phyloP scores from a whole-genome alignment of 2,797 vertebrate genomes.

The Lacerta viridis region DNA sequence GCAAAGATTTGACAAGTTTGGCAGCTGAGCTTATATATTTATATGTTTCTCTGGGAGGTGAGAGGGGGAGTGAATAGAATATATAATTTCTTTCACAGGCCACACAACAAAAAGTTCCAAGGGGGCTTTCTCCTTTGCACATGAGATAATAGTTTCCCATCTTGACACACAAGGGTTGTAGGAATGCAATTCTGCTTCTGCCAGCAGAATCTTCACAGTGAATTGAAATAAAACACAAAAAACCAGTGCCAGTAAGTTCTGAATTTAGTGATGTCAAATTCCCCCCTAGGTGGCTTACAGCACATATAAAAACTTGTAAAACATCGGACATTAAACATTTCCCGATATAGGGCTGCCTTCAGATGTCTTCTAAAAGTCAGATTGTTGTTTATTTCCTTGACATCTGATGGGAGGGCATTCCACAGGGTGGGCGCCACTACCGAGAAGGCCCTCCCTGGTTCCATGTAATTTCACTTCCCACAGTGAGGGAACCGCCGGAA shows the following conservation, averaged over 20 bases:
- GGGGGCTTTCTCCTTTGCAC: constrained; percentile 61
- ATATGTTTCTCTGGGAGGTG: constrained; percentile 62
- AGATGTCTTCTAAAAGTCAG: no score
- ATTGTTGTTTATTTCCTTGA: no score
- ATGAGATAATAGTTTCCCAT: constrained; percentile 51
- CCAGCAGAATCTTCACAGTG: constrained; percentile 47
- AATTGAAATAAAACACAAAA: neutral
- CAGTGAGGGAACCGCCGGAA: no score
- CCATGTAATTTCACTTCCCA: no score
- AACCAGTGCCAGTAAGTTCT: neutral
- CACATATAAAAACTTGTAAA: no score
- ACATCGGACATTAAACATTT: no score
- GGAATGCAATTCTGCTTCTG: constrained; percentile 43
- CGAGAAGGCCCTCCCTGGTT: no score
- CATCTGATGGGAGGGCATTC: no score
- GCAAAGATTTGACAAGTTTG: constrained; percentile 77
- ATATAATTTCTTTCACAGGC: constrained; percentile 77
- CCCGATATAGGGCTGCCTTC: no score
- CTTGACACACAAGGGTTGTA: constrained; percentile 37
- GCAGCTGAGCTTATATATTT: constrained; percentile 67
- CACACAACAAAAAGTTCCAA: constrained; percentile 72
- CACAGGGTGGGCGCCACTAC: no score
- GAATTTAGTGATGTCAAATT: neutral
- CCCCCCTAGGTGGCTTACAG: no score
- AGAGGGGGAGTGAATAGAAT: constrained; percentile 66